phyloP scores from a whole-genome alignment of 2,113 vertebrate species.

The Fregetta grallaria region DNA sequence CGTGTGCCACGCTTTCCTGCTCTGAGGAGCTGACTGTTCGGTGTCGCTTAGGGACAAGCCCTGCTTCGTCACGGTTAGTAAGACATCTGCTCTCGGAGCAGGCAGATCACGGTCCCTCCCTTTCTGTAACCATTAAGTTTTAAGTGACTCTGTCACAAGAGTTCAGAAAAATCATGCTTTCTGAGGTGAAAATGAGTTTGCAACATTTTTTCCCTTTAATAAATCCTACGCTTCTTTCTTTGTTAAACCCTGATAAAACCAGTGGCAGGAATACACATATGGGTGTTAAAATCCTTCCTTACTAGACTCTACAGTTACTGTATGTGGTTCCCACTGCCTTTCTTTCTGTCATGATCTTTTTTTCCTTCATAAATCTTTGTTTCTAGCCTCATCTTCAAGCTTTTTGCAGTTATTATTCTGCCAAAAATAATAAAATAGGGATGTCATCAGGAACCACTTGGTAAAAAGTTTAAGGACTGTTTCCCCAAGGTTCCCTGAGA shows the following conservation, averaged over 20 bases:
- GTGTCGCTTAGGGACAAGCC: background rate
- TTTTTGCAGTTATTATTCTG: background rate
- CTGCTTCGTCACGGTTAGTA: background rate
- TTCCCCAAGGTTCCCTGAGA: background rate
- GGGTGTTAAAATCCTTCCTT: background rate
- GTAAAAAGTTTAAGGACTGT: background rate
- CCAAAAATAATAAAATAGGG: background rate
- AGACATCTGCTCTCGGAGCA: background rate
- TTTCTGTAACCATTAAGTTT: background rate
- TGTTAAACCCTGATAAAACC: background rate
- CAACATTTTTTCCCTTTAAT: background rate
- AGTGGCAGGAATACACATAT: background rate
- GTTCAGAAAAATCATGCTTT: background rate
- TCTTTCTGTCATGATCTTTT: background rate
- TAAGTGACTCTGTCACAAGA: background rate
- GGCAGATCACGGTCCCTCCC: background rate
- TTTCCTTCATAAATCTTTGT: background rate
- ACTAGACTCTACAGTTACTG: background rate
- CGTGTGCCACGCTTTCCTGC: background rate
- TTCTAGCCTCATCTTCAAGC: background rate
- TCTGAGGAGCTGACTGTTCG: rapidly evolving
- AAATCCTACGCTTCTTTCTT: background rate
- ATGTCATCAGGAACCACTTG: background rate
- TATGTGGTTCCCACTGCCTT: background rate
- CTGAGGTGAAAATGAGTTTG: background rate